Conservation (phyloP, 2,113 vertebrate species). For the Triplophysa dalaica region DNA sequence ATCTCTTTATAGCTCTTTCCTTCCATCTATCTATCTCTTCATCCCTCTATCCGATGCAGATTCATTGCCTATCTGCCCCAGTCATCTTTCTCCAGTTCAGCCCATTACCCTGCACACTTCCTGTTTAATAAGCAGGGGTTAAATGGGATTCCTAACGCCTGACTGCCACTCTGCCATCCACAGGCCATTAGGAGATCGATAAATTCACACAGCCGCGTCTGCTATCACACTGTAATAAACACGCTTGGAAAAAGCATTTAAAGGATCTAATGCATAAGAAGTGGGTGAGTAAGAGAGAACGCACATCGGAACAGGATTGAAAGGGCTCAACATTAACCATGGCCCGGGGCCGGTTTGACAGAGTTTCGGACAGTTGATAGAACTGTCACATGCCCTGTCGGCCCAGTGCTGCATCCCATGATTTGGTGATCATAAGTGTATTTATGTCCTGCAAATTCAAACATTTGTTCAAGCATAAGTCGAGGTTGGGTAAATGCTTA, state of each 20-base stretch:
- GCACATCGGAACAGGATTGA: neutral
- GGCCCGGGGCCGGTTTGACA: no score
- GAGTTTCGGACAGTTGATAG: no score
- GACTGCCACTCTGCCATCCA: slow-evolving; percentile 54
- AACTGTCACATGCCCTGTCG: no score
- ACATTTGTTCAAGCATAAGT: no score
- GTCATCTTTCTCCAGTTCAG: slow-evolving; percentile 57
- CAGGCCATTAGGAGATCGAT: slow-evolving; percentile 53
- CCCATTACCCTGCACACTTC: slow-evolving; percentile 61
- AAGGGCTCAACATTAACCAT: no score
- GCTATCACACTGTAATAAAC: slow-evolving; percentile 31
- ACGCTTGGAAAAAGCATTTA: slow-evolving; percentile 1
- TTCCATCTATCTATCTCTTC: slow-evolving; percentile 18
- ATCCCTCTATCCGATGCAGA: slow-evolving; percentile 45
- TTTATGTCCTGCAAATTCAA: no score
- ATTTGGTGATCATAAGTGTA: no score
- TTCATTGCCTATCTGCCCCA: slow-evolving; percentile 65
- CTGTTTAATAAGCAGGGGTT: slow-evolving; percentile 59
- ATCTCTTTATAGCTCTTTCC: slow-evolving; percentile 18
- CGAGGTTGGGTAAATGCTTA: no score
- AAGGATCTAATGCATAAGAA: neutral
- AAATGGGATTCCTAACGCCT: slow-evolving; percentile 64
- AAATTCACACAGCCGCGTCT: slow-evolving; percentile 50
- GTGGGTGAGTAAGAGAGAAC: neutral
- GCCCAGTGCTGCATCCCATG: no score